phyloP scores from a whole-genome alignment of 2,888 invertebrate species.

The Augiades crinisus region DNA sequence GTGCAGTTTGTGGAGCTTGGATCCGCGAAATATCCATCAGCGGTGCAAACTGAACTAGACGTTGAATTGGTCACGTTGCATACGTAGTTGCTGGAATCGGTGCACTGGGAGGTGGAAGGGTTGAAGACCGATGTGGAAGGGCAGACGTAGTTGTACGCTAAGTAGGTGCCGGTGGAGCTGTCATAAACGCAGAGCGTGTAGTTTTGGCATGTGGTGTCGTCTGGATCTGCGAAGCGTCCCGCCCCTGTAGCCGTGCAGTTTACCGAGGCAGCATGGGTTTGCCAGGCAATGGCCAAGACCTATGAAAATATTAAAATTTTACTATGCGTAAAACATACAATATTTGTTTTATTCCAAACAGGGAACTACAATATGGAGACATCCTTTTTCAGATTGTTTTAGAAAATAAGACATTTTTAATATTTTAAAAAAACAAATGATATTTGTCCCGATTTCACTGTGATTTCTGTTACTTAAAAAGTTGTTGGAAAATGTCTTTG shows the following conservation, averaged over 20 bases:
- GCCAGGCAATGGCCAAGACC: conserved; percentile 39
- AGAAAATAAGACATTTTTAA: no score
- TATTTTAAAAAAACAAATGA: no score
- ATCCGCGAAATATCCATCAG: conserved; percentile 56
- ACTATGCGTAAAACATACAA: no score
- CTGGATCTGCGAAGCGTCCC: conserved; percentile 59
- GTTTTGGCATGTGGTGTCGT: conserved; percentile 62
- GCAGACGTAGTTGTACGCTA: conserved; percentile 62
- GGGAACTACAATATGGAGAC: no score
- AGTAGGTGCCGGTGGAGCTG: conserved; percentile 40
- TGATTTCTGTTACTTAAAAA: no score
- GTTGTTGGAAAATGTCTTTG: no score
- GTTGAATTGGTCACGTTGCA: conserved; percentile 45
- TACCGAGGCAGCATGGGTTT: conserved; percentile 47
- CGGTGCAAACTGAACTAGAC: conserved; percentile 47
- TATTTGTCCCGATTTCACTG: no score
- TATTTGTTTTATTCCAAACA: no score
- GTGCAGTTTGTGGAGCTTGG: conserved; percentile 54
- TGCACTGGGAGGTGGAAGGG: conserved; percentile 51
- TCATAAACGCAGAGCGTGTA: conserved; percentile 62
- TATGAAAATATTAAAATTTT: conserved; percentile 16
- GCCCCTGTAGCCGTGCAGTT: conserved; percentile 53
- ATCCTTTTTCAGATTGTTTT: no score
- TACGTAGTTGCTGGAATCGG: conserved; percentile 49
- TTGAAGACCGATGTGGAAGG: conserved; percentile 66